Evolutionary conservation across 2,113 vertebrate genomes (phyloP), one percentile per base, ranked within the genome.

Genomic region (Pachycephala philippinensis): DNA sequence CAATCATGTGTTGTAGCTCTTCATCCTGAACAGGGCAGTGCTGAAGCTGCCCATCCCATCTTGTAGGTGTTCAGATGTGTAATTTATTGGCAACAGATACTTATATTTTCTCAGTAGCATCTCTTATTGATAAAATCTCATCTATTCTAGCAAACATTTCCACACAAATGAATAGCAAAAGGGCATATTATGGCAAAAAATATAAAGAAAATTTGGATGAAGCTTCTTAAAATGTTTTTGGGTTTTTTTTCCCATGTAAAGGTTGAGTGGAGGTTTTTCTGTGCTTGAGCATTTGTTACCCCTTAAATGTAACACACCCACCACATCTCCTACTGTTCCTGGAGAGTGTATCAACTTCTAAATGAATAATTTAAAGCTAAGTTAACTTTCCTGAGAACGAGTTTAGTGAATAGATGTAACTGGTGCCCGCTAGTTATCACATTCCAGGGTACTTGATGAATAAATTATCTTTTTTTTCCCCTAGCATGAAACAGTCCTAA

Each of bases 311-410:
- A 91, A 65, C 87, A 89, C 85, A 80, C 68, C 75, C 88, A 95
- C 85, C 54, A 75, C 44, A 90, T 85, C 84, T 96, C 90, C 76
- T 82, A 57, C 90, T 88, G 87, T 83, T 93, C 79, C 47, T 86
- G 35, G 56, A 95, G 76, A 94, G 54, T 57, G 30, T 77, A 79
- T 59, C 87, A 96, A 89, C 79, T 68, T 90, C 89, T 86, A 83
- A 80, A 93, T 91, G 87, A 92, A 88, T 91, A 91, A 90, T 92
- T 94, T 93, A 85, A 88, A 88, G n/a, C 54, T 47, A 85, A 90
- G 77, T 93, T 93, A 91, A 88, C 83, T 95, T 95, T 91, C 7
- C 64, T 50, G 33, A 90, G 90, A 69, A 84, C 40, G 50, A 77
- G 8, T 90, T 40, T 86, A 88, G 60, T 86, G 69, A 91, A 92